Evolutionary conservation across 2,888 invertebrate species (phyloP).

Genomic region (Sarcophaga variegata): DNA sequence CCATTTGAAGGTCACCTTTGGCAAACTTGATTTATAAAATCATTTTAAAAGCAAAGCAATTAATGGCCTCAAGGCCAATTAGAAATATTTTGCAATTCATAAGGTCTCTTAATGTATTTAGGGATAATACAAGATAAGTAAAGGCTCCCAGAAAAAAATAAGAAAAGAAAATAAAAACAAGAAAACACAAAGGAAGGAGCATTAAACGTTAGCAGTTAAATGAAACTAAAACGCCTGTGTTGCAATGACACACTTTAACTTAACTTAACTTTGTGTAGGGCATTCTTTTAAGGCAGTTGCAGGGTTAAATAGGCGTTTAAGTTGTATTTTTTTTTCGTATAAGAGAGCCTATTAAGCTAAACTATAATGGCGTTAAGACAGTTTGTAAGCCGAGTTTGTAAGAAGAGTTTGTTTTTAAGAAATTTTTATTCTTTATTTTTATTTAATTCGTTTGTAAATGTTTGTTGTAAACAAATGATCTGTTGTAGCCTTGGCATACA

Average conservation of each 20-base stretch:
- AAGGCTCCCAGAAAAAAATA: constrained; percentile 23
- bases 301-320: neutral
- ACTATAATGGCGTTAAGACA: constrained; percentile 54
- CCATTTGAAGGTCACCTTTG: constrained; percentile 83
- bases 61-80: constrained; percentile 44
- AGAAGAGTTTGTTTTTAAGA: constrained; percentile 35
- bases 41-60: constrained; percentile 47
- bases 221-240: constrained; percentile 9
- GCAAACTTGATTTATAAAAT: constrained; percentile 47
- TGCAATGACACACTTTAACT: neutral
- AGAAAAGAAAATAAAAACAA: neutral
- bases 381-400: constrained; percentile 63
- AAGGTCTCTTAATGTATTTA: constrained; percentile 60
- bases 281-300: neutral
- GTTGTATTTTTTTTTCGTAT: constrained; percentile 13
- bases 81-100: constrained; percentile 61
- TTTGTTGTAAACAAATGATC: neutral
- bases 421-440: constrained; percentile 8
- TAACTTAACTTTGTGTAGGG: constrained; percentile 9
- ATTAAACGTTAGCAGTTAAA: constrained; percentile 30
- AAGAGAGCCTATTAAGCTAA: constrained; percentile 47
- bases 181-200: neutral
- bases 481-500: neutral
- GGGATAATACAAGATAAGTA: constrained; percentile 50
- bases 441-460: neutral